Evolutionary conservation across 2,797 vertebrate genomes (phyloP), one percentile per base, ranked within the genome.

Genomic region (Lepidocolaptes lacrymiger): DNA sequence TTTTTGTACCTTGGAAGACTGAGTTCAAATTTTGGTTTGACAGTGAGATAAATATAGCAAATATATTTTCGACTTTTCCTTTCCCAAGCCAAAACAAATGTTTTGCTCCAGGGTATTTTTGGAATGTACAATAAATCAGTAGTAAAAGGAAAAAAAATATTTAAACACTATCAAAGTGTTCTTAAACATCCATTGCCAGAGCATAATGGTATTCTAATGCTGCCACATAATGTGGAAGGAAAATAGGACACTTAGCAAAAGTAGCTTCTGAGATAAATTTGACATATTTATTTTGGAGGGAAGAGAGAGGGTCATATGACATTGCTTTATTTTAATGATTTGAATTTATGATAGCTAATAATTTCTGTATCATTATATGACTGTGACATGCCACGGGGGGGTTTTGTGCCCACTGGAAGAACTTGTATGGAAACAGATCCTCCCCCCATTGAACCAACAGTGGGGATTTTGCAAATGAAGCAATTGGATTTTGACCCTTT

Each of bases 1-100:
- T 58, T 95, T 96, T 95, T 88, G n/a, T 85, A 59, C 59, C 46
- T 81, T 73, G 46, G 68, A 90, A 94, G 66, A 58, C 43, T 39
- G 73, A 85, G 48, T 91, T 94, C 62, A 91, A 78, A 84, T 92
- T 84, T 96, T 56, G 34, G 36, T 63, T 73, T 96, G 91, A 93
- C 95, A 93, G 88, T 84, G 91, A 96, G 94, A 91, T 82, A 91
- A 95, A 95, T 90, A 96, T 52, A 92, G 92, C 84, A 90, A 91
- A 94, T 93, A 95, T 88, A 89, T 93, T 93, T 96, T 85, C 64
- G 59, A 68, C 72, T 94, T 91, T 82, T 96, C 54, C 66, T 88
- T 85, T 88, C 48, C 67, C 68, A 87, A 95, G 91, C 71, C 68
- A 62, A 93, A 95, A 58, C 74, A 93, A 96, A 95, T 93, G 59